phyloP scores from a whole-genome alignment of 2,888 invertebrate species.

The Lasioglossum pauxillum region DNA sequence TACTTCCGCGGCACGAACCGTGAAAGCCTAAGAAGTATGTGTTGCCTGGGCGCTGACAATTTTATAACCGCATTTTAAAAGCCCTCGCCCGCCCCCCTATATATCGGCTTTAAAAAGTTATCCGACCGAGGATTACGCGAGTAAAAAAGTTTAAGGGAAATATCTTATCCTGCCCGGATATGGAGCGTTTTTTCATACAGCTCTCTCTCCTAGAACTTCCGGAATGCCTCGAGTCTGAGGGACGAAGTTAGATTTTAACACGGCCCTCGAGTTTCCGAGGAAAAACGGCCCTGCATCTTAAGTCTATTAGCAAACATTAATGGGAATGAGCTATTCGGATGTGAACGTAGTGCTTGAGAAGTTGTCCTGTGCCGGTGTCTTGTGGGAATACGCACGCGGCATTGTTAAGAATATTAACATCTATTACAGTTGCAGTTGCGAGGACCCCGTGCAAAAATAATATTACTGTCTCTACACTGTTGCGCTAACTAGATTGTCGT shows the following conservation, averaged over 20 bases:
- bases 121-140: constrained; percentile 34
- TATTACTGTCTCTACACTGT: constrained; percentile 54
- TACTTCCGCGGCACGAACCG: constrained; percentile 41
- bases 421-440: constrained; percentile 34
- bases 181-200: constrained; percentile 10
- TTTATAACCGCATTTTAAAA: constrained; percentile 61
- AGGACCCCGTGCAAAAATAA: constrained; percentile 57
- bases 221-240: constrained; percentile 18
- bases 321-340: constrained; percentile 6
- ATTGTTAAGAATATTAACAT: constrained; percentile 55
- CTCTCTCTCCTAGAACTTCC: constrained; percentile 3
- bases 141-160: constrained; percentile 48
- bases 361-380: constrained; percentile 17
- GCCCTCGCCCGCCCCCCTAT: constrained; percentile 11
- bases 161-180: constrained; percentile 49
- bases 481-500: constrained; percentile 57
- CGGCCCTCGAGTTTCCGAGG: neutral
- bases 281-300: constrained; percentile 29
- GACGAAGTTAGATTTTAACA: constrained; percentile 31
- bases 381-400: constrained; percentile 38
- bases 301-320: constrained; percentile 34
- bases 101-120: constrained; percentile 59
- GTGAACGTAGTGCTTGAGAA: constrained; percentile 19
- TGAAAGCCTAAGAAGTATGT: constrained; percentile 64
- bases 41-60: constrained; percentile 57